Base-by-base conservation (phyloP, 2,113 vertebrate species). In the Rhizomys pruinosus region DNA sequence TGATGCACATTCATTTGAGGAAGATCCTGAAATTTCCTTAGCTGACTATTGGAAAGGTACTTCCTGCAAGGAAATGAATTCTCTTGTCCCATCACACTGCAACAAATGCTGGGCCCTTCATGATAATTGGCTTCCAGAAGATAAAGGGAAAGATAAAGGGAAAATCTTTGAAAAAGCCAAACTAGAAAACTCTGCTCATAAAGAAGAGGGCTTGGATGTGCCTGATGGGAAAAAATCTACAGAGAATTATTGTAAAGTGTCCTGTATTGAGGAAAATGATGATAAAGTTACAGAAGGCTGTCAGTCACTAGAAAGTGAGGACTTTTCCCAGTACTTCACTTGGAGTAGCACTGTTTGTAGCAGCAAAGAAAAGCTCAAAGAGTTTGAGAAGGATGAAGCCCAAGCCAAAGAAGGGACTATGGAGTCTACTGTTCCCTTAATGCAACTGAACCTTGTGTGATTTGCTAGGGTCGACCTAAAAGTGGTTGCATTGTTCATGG, bases 401-500 rank as follows among this genome's bases (percentile, higher is more conserved):
- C 97, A 97, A 44, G 98, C 98, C 76, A 98, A 96, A 95, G 98
- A 98, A 69, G 97, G 98, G 94, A 98, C 96, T 9, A 7, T 96
- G 2, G 99, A 99, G 89, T 97, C 97, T 71, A 98, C 97, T 12
- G 98, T 99, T 55, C 98, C 99, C 0, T 86, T 98, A n/a, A n/a
- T n/a, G n/a, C n/a, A n/a, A n/a, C n/a, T 85, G 99, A 99, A 90
- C 99, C 99, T 0, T 99, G 99, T 73, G 98, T 99, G 95, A 99
- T 99, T 95, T 99, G 99, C 91, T 99, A 99, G 96, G 99, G 98
- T 64, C 98, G 99, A 52, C 99, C 99, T 22, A 99, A 99, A 97
- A 99, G 99, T 76, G 99, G 99, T 96, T 99, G 99, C 97, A 99
- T 99, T 63, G 99, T 99, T 12, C 99, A 99, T 29, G 99, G 99